Percentiles rank a stretch among this genome's conserved stretches.
phyloP scores from a whole-genome alignment of 1,140 invertebrate genomes.

The Drosophila neocordata region DNA sequence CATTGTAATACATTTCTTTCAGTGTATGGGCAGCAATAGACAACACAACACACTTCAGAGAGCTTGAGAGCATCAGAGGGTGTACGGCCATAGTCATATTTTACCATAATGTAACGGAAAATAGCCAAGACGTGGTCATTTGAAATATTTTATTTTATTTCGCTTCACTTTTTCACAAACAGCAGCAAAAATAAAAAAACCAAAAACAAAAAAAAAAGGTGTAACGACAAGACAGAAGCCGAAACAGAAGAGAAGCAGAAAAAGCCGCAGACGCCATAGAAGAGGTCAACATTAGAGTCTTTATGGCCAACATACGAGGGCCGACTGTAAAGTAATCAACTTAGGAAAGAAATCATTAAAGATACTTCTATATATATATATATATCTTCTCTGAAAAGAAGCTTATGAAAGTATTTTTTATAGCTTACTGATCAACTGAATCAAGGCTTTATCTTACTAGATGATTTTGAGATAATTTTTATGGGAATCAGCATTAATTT shows the following conservation, averaged over 20 bases:
- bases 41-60: conserved; percentile 36
- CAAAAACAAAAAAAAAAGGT: conserved; percentile 39
- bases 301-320: not conserved
- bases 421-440: too few species aligned
- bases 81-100: conserved; percentile 65
- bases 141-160: conserved; percentile 79
- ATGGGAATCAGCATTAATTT: too few species aligned
- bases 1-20: too few species aligned
- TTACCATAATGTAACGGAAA: conserved; percentile 80
- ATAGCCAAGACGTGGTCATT: conserved; percentile 80
- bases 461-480: too few species aligned
- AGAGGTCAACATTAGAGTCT: not conserved
- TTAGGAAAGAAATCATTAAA: too few species aligned
- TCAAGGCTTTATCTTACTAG: too few species aligned
- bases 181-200: conserved; percentile 12
- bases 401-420: too few species aligned
- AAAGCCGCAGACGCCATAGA: conserved; percentile 3
- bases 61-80: conserved; percentile 17
- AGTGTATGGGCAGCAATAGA: conserved; percentile 4
- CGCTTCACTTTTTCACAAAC: conserved; percentile 60
- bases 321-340: not conserved
- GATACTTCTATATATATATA: too few species aligned
- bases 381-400: too few species aligned
- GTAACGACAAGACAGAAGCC: conserved; percentile 58
- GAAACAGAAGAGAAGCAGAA: conserved; percentile 1